Base-by-base conservation (phyloP, 2,888 invertebrate species). In the Syrphus vitripennis region DNA sequence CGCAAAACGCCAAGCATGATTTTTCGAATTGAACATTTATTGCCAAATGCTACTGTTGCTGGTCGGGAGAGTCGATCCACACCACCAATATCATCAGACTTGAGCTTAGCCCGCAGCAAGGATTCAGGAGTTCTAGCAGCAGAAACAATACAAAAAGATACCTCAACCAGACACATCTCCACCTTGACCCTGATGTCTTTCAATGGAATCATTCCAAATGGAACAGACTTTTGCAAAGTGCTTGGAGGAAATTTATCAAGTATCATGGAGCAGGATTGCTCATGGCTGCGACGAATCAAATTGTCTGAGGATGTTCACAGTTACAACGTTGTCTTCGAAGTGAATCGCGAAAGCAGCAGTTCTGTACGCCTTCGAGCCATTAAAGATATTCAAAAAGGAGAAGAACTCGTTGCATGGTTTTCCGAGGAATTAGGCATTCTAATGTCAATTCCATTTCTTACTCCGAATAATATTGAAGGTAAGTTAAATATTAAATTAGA, bases 391-490 rank as follows among this genome's bases (percentile, higher is more conserved):
- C 92, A 93, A 57, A 93, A 93, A 2, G 96, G 95, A 40, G 95
- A 96, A 80, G 96, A 96, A 89, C 93, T 97, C 61, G 93, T 94
- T 34, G 94, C 97, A 88, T 98, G 98, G 98, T 97, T 97, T 91
- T 95, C 96, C 7, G 96, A 96, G 88, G 95, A 95, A 86, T 93
- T 97, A 81, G 93, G 96, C 14, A 95, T 96, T 1, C 93, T 95
- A 69, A 93, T 96, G 89, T 95, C 95, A 77, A 95, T 98, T 91
- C 97, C 97, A 0, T 96, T 97, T 91, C 92, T 97, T 12, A 95
- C 95, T 16, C 96, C 96, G 0, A 93, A 93, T 4, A 96, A 98
- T 90, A 97, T 98, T 87, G 94, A 95, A 94, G 97, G 97, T 97
- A 92, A 91, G 90, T 88, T 26, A 2, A 42, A 14, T 53, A 4